Base-by-base conservation (phyloP, 2,797 vertebrate genomes). In the Mastacembelus armatus region DNA sequence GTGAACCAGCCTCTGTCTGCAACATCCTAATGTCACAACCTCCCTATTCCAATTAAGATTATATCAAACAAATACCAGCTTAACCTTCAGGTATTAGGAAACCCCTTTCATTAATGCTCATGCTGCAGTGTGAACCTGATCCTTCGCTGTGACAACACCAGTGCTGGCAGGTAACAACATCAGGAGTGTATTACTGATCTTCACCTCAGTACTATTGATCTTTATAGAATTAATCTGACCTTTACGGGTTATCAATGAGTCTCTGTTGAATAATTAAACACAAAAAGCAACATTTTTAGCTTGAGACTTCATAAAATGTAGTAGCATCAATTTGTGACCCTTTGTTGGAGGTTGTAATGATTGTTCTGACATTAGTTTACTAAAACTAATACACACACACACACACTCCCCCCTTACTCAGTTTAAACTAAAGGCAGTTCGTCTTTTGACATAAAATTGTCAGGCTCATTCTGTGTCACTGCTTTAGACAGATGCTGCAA, bases 11-110 rank as follows among this genome's bases (percentile, higher is more conserved):
- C n/a, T n/a, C 30, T 18, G 4, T 54, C 55, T 59, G 10, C 45
- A 48, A 16, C 21, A 35, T 44, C 35, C 3, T 19, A 27, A 9
- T 32, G 8, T 22, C 58, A 56, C 39, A 54, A 11, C 22, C 11
- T 73, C n/a, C 63, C 9, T 11, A 24, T 16, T 56, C 16, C 19
- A 24, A 39, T 64, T 27, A 11, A 47, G 33, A 58, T 67, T 27
- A 71, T 63, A 30, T 38, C 26, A 72, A 27, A 65, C 49, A 70
- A 18, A 27, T 18, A 52, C 66, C 55, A 48, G 56, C 30, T 24
- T 18, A 62, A 76, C 58, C 66, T 40, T 51, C 30, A 48, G 18
- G 9, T 2, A 29, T 7, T 55, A 10, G 42, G 26, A 42, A 48
- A 26, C 19, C 27, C 18, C 43, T 74, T 61, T 54, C 26, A 50